phyloP scores from a whole-genome alignment of 53 echinoderm and acorn worm species.

The Antedon mediterranea region DNA sequence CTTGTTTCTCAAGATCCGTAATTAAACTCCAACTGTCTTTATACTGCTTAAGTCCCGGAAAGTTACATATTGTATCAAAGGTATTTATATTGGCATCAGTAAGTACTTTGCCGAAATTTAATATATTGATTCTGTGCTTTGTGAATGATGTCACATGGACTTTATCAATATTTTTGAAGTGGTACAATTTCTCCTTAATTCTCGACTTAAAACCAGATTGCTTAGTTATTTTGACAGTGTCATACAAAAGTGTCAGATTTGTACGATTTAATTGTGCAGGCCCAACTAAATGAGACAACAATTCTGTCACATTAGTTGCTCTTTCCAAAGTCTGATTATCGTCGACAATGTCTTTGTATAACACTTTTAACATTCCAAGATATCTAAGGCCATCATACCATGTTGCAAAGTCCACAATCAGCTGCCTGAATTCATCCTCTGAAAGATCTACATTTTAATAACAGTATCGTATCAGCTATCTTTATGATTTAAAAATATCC shows the following conservation, averaged over 20 bases:
- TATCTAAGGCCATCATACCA: background rate
- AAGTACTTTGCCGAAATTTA: background rate
- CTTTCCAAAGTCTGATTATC: background rate
- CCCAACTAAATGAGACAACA: background rate
- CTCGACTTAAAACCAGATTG: background rate
- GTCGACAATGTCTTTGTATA: background rate
- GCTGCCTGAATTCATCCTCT: background rate
- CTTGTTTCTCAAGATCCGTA: background rate
- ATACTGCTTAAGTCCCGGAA: background rate
- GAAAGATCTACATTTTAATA: background rate
- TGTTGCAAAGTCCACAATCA: background rate
- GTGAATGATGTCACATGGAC: background rate
- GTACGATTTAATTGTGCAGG: background rate
- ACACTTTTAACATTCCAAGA: background rate
- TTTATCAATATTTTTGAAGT: background rate
- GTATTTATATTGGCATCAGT: background rate
- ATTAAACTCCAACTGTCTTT: background rate
- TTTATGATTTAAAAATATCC: too few species aligned
- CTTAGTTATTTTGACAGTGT: background rate
- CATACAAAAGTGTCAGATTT: background rate
- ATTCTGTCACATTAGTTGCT: background rate
- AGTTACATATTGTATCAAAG: background rate
- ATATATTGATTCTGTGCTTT: background rate
- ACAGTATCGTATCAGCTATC: too few species aligned
- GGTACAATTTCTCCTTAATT: background rate